A percentile compares a stretch with the other conserved stretches of the same genome.
Evolutionary conservation across 1,140 invertebrate species (phyloP).

Genomic region (Cyrtorhinus lividipennis): DNA sequence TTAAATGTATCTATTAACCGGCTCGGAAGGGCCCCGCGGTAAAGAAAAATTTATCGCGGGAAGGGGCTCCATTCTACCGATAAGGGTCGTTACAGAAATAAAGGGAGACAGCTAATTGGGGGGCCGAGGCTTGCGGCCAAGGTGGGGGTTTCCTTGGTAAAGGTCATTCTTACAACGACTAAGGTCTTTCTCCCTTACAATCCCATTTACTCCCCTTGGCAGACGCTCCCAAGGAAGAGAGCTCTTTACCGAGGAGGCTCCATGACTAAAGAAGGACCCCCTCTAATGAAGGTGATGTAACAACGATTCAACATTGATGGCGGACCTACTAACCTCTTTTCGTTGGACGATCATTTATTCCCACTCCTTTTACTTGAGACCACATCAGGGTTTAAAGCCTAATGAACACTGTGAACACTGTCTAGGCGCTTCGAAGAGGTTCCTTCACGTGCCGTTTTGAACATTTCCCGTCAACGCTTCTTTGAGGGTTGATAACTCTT

Average conservation of each 20-base stretch:
- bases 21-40: not conserved
- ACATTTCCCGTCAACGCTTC: too few species aligned
- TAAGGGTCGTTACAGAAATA: constrained; percentile 7
- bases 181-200: not conserved
- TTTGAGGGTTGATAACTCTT: too few species aligned
- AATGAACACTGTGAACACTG: not conserved
- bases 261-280: not conserved
- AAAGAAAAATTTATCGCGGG: constrained; percentile 1
- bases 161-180: not conserved
- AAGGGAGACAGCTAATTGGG: constrained; percentile 9
- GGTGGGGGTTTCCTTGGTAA: not conserved
- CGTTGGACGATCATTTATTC: too few species aligned
- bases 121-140: not conserved
- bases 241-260: not conserved
- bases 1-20: constrained; percentile 9
- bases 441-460: too few species aligned
- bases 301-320: not conserved
- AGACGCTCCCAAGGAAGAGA: not conserved
- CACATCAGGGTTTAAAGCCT: too few species aligned
- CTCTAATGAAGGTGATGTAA: not conserved
- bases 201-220: not conserved
- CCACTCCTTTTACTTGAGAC: too few species aligned
- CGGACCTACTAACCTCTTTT: not conserved
- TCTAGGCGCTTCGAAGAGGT: too few species aligned
- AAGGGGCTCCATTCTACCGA: not conserved